Evolutionary conservation across 2,888 invertebrate genomes (phyloP).

Genomic region (Torymus aiolomorphi): DNA sequence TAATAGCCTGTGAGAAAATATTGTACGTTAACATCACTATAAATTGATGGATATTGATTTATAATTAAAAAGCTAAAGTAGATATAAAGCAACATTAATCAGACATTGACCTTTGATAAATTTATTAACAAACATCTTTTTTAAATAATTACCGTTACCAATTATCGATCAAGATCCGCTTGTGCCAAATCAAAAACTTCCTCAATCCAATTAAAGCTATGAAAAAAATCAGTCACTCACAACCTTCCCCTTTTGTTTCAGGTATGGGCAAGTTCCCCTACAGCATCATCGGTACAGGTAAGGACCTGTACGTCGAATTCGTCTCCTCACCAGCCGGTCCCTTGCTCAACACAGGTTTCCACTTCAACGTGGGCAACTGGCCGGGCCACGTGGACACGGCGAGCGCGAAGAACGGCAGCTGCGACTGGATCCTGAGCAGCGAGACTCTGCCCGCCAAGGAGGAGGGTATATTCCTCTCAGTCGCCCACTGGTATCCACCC

Average conservation of each 20-base stretch:
- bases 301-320: constrained; percentile 91
- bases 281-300: constrained; percentile 94
- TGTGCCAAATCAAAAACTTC: too few species aligned
- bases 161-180: too few species aligned
- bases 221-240: too few species aligned
- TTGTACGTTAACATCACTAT: too few species aligned
- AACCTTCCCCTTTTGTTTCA: not conserved
- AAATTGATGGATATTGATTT: too few species aligned
- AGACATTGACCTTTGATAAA: too few species aligned
- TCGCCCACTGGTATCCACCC: constrained; percentile 96
- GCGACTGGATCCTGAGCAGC: constrained; percentile 92
- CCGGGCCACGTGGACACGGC: constrained; percentile 94
- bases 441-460: constrained; percentile 86
- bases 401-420: constrained; percentile 89
- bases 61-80: too few species aligned
- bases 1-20: too few species aligned
- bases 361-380: constrained; percentile 96
- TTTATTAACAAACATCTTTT: too few species aligned
- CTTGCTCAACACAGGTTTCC: constrained; percentile 92
- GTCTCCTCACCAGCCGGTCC: constrained; percentile 93
- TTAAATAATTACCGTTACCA: too few species aligned
- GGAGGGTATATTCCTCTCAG: constrained; percentile 92
- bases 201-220: too few species aligned
- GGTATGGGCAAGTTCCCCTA: constrained; percentile 96
- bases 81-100: too few species aligned